Conservation (phyloP, 2,113 vertebrate genomes). For the Elephantulus edwardii region DNA sequence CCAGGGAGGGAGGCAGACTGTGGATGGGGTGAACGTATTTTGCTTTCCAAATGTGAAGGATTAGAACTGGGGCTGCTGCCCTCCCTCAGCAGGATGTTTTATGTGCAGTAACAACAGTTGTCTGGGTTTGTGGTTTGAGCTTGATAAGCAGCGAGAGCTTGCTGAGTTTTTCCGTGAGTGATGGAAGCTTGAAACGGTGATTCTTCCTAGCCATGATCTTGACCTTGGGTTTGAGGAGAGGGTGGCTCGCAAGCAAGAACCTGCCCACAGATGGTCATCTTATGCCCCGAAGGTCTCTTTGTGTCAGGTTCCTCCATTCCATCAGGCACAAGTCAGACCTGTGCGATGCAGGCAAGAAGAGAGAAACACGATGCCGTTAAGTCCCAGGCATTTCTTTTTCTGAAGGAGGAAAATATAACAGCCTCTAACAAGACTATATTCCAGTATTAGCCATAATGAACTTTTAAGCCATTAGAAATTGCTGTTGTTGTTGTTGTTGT, state of each 20-base stretch:
- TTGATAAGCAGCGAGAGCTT: constrained; percentile 45
- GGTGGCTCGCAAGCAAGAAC: background rate
- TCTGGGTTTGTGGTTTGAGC: constrained; percentile 45
- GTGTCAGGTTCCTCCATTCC: background rate
- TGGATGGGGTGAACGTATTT: constrained; percentile 50
- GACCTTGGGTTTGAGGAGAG: background rate
- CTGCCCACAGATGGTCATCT: background rate
- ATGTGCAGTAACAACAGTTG: constrained; percentile 45
- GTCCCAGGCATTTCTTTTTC: background rate
- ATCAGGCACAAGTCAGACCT: background rate
- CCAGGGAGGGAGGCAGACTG: constrained; percentile 18
- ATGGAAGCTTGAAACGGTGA: background rate
- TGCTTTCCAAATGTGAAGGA: constrained; percentile 55
- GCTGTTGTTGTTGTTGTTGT: too few species aligned
- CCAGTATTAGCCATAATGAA: background rate
- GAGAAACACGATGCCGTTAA: background rate
- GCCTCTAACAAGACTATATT: background rate
- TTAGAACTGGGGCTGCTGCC: constrained; percentile 4
- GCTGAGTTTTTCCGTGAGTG: constrained; percentile 44
- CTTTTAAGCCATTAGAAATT: background rate
- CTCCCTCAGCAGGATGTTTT: constrained; percentile 19
- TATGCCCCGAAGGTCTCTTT: background rate
- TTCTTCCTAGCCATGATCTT: background rate
- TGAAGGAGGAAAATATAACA: background rate
- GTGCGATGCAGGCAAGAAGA: background rate